Percentiles rank a stretch among this genome's conserved stretches.
phyloP scores from a whole-genome alignment of 2,888 invertebrate genomes.

The Cosmia pyralina region DNA sequence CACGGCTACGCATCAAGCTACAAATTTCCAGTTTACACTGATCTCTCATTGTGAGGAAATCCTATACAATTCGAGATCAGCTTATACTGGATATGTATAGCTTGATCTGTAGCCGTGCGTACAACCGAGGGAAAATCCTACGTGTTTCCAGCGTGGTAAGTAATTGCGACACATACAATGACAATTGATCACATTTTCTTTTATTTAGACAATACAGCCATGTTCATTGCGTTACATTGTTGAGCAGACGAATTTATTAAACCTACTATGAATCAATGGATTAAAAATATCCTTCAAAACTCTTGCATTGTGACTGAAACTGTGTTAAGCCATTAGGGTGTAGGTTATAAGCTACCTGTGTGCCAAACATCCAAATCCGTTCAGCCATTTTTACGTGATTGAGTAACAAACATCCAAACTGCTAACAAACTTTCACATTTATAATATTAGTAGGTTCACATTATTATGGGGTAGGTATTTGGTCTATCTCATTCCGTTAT shows the following conservation, averaged over 20 bases:
- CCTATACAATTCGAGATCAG: too few species aligned
- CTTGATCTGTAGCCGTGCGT: too few species aligned
- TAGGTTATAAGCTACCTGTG: neutral
- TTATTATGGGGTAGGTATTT: neutral
- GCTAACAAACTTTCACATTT: neutral
- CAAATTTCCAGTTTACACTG: too few species aligned
- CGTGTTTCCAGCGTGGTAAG: neutral
- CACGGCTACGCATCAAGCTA: too few species aligned
- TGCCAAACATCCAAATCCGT: neutral
- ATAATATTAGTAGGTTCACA: too few species aligned
- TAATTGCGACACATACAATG: neutral
- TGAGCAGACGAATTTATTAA: neutral
- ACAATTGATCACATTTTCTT: neutral
- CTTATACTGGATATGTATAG: too few species aligned
- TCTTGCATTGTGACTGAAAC: neutral
- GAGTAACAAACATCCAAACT: neutral
- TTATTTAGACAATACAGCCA: neutral
- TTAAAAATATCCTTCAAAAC: neutral
- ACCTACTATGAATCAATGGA: neutral
- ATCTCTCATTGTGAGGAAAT: too few species aligned
- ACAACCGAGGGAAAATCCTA: too few species aligned
- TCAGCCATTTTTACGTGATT: neutral
- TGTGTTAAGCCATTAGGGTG: neutral
- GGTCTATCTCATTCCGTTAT: conserved; percentile 28
- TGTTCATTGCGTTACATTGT: neutral